phyloP scores from a whole-genome alignment of 1,140 invertebrate genomes.

The Aphaenogaster ashmeadi region DNA sequence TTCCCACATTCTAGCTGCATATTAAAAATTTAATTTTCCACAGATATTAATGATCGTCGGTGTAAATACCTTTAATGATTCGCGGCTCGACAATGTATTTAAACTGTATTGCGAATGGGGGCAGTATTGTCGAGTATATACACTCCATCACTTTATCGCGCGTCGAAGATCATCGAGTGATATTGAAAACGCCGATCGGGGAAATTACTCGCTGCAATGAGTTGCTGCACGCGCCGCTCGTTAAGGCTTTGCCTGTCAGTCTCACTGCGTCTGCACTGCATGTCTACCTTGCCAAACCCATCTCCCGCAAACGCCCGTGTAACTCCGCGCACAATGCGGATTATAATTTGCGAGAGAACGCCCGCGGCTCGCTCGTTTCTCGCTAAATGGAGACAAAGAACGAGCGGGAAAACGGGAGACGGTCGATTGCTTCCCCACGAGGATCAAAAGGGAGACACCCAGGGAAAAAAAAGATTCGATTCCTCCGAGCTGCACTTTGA shows the following conservation, averaged over 20 bases:
- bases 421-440: slow-evolving; percentile 13
- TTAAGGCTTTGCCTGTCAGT: slow-evolving; percentile 67
- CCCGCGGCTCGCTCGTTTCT: slow-evolving; percentile 55
- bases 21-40: neutral
- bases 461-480: slow-evolving; percentile 4
- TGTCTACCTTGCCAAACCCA: neutral
- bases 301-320: slow-evolving; percentile 2
- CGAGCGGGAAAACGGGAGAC: slow-evolving; percentile 2
- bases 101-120: slow-evolving; percentile 5
- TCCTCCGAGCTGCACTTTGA: slow-evolving; percentile 24
- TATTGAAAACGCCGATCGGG: slow-evolving; percentile 21
- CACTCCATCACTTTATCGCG: slow-evolving; percentile 13
- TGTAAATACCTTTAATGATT: slow-evolving; percentile 11
- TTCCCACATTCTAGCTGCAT: neutral
- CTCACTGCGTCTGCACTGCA: slow-evolving; percentile 70
- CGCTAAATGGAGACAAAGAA: slow-evolving; percentile 23
- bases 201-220: slow-evolving; percentile 62
- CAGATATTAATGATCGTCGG: neutral
- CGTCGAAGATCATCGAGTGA: slow-evolving; percentile 32
- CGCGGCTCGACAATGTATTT: neutral
- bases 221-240: slow-evolving; percentile 70
- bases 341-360: slow-evolving; percentile 44
- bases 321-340: slow-evolving; percentile 25
- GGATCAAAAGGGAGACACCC: neutral
- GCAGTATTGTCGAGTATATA: neutral